These are phyloP conservation scores for Peucedramus taeniatus DNA, from an alignment of 2,113 vertebrate species.

Conservation along the genomic window DNA sequence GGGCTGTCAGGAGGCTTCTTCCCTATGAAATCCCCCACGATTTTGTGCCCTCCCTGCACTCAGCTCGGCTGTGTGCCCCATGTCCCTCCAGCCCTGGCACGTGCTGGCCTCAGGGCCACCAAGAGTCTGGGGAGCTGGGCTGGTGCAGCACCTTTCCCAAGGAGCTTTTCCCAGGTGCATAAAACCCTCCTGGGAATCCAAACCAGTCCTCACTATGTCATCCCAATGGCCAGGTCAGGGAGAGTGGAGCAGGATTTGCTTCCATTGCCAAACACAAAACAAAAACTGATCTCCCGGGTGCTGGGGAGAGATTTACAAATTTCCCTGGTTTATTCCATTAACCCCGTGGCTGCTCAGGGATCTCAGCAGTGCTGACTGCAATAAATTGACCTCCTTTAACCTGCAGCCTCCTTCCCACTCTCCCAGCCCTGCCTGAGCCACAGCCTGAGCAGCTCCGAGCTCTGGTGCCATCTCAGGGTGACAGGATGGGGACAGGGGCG, in stretches of 20 bases:
- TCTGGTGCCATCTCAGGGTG: not conserved
- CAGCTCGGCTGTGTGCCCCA: not conserved
- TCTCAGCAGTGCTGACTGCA: not conserved
- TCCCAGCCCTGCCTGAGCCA: not conserved
- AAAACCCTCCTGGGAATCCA: not conserved
- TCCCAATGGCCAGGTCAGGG: not conserved
- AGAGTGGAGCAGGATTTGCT: not conserved
- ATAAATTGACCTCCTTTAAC: not conserved
- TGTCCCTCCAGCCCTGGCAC: not conserved
- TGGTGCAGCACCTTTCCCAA: not conserved
- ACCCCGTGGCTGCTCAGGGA: not conserved
- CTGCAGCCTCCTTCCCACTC: fast-evolving
- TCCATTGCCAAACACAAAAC: not conserved
- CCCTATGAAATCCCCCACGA: not conserved
- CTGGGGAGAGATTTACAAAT: not conserved
- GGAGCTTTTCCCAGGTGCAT: not conserved
- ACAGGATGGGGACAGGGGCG: not conserved
- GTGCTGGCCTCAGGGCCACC: not conserved
- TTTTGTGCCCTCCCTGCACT: not conserved
- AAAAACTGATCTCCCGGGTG: not conserved
- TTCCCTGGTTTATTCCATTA: not conserved
- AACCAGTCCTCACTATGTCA: not conserved
- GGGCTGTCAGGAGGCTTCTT: not conserved
- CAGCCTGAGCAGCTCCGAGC: not conserved
- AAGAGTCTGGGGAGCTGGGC: too few relatives aligned